phyloP scores from a whole-genome alignment of 2,888 invertebrate genomes.

The Linyphia triangularis region DNA sequence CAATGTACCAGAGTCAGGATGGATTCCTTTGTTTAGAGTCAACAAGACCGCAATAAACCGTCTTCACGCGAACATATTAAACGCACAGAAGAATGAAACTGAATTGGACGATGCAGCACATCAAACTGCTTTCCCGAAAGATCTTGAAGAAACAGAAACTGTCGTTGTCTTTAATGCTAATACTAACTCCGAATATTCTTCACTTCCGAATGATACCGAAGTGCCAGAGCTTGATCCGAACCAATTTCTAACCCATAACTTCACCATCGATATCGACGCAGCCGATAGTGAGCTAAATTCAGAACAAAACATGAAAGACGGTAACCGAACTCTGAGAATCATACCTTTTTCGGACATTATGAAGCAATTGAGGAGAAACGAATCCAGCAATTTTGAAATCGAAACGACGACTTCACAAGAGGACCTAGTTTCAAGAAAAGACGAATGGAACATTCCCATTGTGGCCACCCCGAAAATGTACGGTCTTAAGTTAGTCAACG shows the following conservation, averaged over 20 bases:
- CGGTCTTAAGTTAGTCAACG: slow-evolving; percentile 33
- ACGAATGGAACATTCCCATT: slow-evolving; percentile 52
- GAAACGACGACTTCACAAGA: not conserved
- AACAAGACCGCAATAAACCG: not conserved
- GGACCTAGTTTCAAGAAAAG: not conserved
- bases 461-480: slow-evolving; percentile 43
- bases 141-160: not conserved
- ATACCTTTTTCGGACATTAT: slow-evolving; percentile 60
- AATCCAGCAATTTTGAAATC: not conserved
- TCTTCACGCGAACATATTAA: not conserved
- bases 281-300: not conserved
- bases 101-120: not conserved
- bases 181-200: not conserved
- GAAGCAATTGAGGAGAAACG: slow-evolving; percentile 11
- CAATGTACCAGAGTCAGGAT: slow-evolving; percentile 61
- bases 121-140: not conserved
- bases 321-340: slow-evolving; percentile 47
- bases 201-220: not conserved
- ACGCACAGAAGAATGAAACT: not conserved
- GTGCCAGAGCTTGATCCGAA: not conserved
- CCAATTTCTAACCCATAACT: not conserved
- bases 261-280: not conserved
- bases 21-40: slow-evolving; percentile 60
- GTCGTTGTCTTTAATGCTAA: not conserved
- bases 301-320: slow-evolving; percentile 43